Base-by-base conservation (phyloP, 92 coral and sea anemone species). In the Muricea muricata region DNA sequence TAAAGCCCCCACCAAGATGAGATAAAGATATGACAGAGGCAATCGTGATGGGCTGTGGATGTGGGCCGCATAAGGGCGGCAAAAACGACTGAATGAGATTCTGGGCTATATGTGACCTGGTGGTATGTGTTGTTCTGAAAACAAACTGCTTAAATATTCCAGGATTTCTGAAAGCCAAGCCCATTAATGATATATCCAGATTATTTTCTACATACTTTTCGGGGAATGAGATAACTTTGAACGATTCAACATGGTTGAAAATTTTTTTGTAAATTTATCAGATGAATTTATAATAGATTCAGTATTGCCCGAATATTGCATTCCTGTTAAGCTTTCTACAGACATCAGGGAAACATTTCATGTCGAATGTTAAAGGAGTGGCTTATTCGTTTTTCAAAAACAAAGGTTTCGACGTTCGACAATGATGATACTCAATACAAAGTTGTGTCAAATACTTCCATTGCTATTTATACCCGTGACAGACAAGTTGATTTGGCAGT, bases 121-220 rank as follows among this genome's bases (percentile, higher is more conserved):
- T 6, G 1, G 20, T 52, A n/a, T n/a, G n/a, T n/a, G n/a, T n/a
- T n/a, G n/a, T n/a, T 52, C 60, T 52, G 18, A 20, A 52, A 52
- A 4, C 20, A 20, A n/a, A n/a, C n/a, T 9, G 18, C 15, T 9
- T 6, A 63, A 32, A 17, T 18, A 28, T 29, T 24, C 23, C 23
- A 63, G 21, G 37, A 63, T 63, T 63, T 39, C 15, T 63, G 7
- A 7, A n/a, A 17, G 61, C 37, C 70, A 63, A 20, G n/a, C 37
- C 70, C 30, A 25, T 63, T 52, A 63, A 63, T 63, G 28, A 60
- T 60, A 8, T 63, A 63, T 63, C 70, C 70, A 63, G 70, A 63
- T 63, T 63, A 0, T 63, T 29, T 20, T 11, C 17, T 24, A 13
- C 70, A 63, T 63, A 26, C 2, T 63, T 52, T 45, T 12, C 5